These are phyloP conservation scores for Lamellibrachia satsuma DNA, from an alignment of 2,888 invertebrate genomes.

Conservation along the genomic window DNA sequence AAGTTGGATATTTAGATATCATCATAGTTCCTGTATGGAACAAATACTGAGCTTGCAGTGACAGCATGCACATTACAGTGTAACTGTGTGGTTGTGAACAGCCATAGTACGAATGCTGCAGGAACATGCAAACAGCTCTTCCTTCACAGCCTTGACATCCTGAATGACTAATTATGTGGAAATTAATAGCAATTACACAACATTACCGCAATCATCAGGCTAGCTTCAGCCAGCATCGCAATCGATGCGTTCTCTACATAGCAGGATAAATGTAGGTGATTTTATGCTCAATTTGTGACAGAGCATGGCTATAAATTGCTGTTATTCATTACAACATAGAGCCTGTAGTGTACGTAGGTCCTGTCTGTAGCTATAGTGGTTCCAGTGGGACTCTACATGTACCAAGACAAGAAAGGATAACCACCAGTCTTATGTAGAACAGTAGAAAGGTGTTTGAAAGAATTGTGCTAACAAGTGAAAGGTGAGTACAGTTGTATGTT, in stretches of 20 bases:
- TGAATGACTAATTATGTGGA: not conserved
- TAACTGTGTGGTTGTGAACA: not conserved
- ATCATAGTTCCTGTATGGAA: not conserved
- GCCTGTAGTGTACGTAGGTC: not conserved
- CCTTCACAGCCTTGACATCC: not conserved
- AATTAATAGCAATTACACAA: not conserved
- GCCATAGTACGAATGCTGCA: not conserved
- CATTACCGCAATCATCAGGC: not conserved
- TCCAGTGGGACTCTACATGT: not conserved
- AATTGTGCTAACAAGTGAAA: not conserved
- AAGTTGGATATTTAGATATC: not conserved
- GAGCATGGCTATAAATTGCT: conserved; percentile 4
- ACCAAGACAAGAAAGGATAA: not conserved
- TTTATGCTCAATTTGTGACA: conserved; percentile 3
- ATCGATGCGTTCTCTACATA: not conserved
- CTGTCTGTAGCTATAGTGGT: not conserved
- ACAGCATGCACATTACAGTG: not conserved
- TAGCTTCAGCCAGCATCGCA: not conserved
- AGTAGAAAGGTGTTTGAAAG: not conserved
- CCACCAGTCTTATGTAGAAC: not conserved
- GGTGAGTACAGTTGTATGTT: not conserved
- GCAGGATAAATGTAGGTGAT: not conserved
- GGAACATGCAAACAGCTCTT: not conserved
- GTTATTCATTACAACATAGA: not conserved
- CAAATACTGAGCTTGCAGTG: not conserved